Percentiles rank a stretch among this genome's conserved stretches.
These are phyloP conservation scores for Xyrichtys novacula DNA, from an alignment of 2,797 vertebrate genomes.

Conservation along the genomic window DNA sequence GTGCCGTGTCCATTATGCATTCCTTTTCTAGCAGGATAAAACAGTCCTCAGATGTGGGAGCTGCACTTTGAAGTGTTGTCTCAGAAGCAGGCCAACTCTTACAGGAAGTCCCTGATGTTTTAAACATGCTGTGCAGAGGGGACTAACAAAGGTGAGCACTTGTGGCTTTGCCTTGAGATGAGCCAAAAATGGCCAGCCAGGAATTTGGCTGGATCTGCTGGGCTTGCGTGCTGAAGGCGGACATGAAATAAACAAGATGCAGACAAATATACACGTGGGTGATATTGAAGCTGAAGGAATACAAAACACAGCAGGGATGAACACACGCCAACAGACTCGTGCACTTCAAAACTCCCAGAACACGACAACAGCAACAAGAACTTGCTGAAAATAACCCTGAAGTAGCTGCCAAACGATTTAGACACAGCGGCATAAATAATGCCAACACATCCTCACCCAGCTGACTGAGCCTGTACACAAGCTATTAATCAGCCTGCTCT, in stretches of 20 bases:
- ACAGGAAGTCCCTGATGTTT: slow-evolving; percentile 89
- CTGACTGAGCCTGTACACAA: slow-evolving; percentile 1
- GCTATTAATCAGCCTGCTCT: slow-evolving; percentile 1
- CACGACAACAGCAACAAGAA: not conserved
- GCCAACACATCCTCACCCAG: not conserved
- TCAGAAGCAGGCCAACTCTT: slow-evolving; percentile 88
- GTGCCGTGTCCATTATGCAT: slow-evolving; percentile 91
- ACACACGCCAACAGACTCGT: no score
- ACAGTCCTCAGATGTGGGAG: slow-evolving; percentile 94
- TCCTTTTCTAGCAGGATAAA: slow-evolving; percentile 98
- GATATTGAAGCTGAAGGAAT: slow-evolving; percentile 6
- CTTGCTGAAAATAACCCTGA: slow-evolving; percentile 19
- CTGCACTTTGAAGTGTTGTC: slow-evolving; percentile 95
- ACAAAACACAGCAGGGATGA: slow-evolving; percentile 2
- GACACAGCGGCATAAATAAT: slow-evolving; percentile 36
- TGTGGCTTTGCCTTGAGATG: slow-evolving; percentile 66
- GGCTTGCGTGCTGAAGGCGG: slow-evolving; percentile 21
- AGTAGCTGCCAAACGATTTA: slow-evolving; percentile 7
- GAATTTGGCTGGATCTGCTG: slow-evolving; percentile 68
- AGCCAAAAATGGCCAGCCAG: slow-evolving; percentile 77
- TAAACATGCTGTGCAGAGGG: slow-evolving; percentile 81
- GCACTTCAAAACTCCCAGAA: not conserved
- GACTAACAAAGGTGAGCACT: slow-evolving; percentile 87
- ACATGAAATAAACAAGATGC: slow-evolving; percentile 70
- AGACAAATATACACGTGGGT: slow-evolving; percentile 60